phyloP scores from a whole-genome alignment of 2,797 vertebrate genomes.

The Manis pentadactyla region DNA sequence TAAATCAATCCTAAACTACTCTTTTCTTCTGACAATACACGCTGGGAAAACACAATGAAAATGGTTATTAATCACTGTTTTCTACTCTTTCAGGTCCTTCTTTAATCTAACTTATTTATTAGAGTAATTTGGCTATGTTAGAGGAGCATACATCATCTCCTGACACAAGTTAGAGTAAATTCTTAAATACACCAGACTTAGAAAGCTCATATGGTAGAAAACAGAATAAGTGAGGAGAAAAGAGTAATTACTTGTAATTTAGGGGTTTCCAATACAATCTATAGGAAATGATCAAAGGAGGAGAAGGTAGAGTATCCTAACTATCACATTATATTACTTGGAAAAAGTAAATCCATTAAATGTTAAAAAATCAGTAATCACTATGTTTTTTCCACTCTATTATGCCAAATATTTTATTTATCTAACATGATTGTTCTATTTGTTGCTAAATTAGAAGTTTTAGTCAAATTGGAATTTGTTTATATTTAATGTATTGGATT shows the following conservation, averaged over 20 bases:
- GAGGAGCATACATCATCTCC: neutral
- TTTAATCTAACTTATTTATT: neutral
- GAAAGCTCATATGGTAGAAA: conserved; percentile 9
- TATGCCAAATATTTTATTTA: conserved; percentile 14
- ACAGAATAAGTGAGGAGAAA: neutral
- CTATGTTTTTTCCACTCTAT: neutral
- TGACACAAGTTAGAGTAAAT: conserved; percentile 23
- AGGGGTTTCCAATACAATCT: neutral
- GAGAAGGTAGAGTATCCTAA: neutral
- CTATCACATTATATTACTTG: neutral
- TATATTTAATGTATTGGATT: neutral
- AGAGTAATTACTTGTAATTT: neutral
- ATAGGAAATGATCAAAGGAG: neutral
- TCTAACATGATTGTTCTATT: neutral
- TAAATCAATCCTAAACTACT: neutral
- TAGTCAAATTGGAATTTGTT: conserved; percentile 10
- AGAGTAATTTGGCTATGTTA: conserved; percentile 34
- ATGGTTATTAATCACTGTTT: neutral
- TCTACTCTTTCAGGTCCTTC: neutral
- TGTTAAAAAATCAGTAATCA: neutral
- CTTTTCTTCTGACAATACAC: conserved; percentile 29
- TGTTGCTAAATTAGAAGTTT: neutral
- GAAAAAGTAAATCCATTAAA: neutral
- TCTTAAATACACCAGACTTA: neutral
- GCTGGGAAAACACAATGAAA: neutral